Evolutionary conservation across 1,140 invertebrate genomes (phyloP), one percentile per base, ranked within the genome.

Genomic region (Apis laboriosa): DNA sequence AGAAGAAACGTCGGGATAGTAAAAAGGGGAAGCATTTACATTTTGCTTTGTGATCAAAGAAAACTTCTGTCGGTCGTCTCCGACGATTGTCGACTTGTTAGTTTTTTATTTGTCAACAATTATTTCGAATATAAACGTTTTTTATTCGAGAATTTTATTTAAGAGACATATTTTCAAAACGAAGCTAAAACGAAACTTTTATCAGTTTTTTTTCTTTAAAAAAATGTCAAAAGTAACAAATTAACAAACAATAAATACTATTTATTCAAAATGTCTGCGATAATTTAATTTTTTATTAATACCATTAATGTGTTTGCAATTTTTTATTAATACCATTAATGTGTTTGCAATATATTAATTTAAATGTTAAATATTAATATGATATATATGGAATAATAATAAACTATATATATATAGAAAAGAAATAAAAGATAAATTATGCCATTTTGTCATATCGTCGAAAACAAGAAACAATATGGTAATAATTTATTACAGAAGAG

Each of bases 11-110:
- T 15, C 61, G 64, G 17, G 60, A 12, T 70, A 75, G 43, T 72
- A 68, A 83, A 87, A 87, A 76, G 63, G 74, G 83, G 73, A 77
- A 84, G 86, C 85, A 84, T 86, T 88, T 86, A 84, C 86, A 84
- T 88, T 86, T 88, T 80, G 53, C 84, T 85, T 86, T 80, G 80
- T 81, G 87, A 88, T 88, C 87, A 88, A 88, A 88, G 86, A 58
- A 64, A 77, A 67, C 77, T 73, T 74, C 66, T 77, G 15, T 67
- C 80, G 28, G 51, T 76, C 56, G 55, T 34, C 67, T 67, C 71
- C n/a, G 55, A 0, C 34, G 34, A 34, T n/a, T 21, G n/a, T 51
- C 61, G 34, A 43, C 11, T 68, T 76, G 43, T 43, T 78, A 63
- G 53, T 75, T 75, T 21, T 55, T 19, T 56, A 28, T 61, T 56